These are phyloP conservation scores for Embiotoca jacksoni DNA, from an alignment of 2,113 vertebrate genomes.

Conservation along the genomic window DNA sequence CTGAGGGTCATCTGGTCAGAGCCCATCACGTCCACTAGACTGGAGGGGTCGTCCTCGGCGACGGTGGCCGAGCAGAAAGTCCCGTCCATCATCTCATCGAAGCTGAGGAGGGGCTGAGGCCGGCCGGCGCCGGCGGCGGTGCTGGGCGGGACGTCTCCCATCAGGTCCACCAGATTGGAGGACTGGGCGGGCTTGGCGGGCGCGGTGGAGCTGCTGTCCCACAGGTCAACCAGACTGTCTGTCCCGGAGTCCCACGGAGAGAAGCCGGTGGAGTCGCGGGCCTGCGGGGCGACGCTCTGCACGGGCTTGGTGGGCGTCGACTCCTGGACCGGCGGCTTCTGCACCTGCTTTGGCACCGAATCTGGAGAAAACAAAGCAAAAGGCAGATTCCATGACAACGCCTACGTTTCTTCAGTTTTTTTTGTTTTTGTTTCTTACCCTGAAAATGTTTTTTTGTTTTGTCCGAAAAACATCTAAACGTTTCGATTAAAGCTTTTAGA, in stretches of 20 bases:
- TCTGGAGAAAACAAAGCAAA: constrained; percentile 38
- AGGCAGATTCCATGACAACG: background rate
- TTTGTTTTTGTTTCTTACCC: too few species aligned
- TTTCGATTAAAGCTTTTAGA: too few species aligned
- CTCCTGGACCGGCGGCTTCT: constrained; percentile 71
- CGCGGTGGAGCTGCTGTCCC: constrained; percentile 82
- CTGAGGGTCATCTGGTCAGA: constrained; percentile 85
- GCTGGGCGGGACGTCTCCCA: constrained; percentile 68
- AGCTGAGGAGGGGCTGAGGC: constrained; percentile 89
- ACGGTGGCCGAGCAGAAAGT: constrained; percentile 85
- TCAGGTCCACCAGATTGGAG: constrained; percentile 81
- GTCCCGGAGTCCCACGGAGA: constrained; percentile 69
- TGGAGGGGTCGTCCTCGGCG: constrained; percentile 82
- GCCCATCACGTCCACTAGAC: constrained; percentile 84
- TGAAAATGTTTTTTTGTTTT: too few species aligned
- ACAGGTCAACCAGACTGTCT: constrained; percentile 88
- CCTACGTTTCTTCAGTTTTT: too few species aligned
- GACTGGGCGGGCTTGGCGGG: constrained; percentile 67
- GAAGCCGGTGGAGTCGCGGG: constrained; percentile 66
- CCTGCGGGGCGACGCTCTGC: constrained; percentile 80
- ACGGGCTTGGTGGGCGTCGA: constrained; percentile 71
- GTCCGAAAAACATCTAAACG: too few species aligned
- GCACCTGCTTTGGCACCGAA: constrained; percentile 58
- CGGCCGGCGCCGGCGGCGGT: constrained; percentile 26
- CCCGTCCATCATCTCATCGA: constrained; percentile 91